Evolutionary conservation across 2,113 vertebrate species (phyloP).

Genomic region (Mohoua ochrocephala): DNA sequence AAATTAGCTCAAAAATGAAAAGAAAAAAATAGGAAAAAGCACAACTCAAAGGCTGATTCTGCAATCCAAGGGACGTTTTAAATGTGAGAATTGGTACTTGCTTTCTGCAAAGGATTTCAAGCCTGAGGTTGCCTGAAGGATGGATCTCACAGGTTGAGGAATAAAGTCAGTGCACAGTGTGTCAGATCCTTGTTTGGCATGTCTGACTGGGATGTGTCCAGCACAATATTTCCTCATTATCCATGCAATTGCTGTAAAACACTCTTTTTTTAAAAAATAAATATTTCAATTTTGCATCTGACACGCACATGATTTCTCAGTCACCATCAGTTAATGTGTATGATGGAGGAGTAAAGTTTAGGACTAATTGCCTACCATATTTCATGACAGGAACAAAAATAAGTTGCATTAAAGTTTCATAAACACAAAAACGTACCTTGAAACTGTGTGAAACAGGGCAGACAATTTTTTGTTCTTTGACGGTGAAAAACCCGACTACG

Average conservation of each 20-base stretch:
- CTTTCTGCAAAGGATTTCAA: neutral
- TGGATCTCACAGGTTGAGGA: neutral
- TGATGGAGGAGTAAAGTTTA: neutral
- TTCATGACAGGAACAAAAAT: neutral
- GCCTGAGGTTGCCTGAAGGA: neutral
- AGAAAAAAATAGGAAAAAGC: neutral
- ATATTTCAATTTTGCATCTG: neutral
- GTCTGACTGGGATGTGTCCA: neutral
- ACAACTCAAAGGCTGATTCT: neutral
- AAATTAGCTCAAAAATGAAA: neutral
- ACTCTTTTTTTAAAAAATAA: neutral
- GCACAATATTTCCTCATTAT: neutral
- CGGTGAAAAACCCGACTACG: neutral
- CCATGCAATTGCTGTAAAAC: neutral
- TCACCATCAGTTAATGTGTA: neutral
- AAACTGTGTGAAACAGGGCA: neutral
- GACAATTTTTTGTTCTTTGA: neutral
- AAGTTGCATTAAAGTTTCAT: neutral
- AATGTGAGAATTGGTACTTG: neutral
- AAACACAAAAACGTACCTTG: neutral
- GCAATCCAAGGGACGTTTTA: neutral
- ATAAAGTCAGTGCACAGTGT: fast-evolving
- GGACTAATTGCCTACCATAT: neutral
- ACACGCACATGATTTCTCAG: fast-evolving
- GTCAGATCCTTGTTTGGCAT: neutral